Percentiles rank a stretch among this genome's conserved stretches.
Evolutionary conservation across 1,140 invertebrate genomes (phyloP).

Genomic region (Amyelois transitella): DNA sequence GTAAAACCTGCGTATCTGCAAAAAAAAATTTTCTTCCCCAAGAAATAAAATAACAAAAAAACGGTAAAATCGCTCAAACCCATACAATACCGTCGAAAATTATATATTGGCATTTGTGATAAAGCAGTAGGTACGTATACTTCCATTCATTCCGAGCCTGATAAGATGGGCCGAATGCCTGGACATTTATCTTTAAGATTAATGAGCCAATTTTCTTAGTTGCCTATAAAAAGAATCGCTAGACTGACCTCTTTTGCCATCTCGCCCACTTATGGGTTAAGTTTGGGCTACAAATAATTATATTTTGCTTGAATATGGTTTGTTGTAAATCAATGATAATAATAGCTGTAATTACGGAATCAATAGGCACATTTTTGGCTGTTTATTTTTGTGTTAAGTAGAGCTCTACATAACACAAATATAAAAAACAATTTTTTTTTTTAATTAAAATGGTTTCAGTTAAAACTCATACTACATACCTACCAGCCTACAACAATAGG

Average conservation of each 20-base stretch:
- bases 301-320: constrained; percentile 16
- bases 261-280: constrained; percentile 35
- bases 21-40: too few species aligned
- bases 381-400: too few species aligned
- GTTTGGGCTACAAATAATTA: constrained; percentile 21
- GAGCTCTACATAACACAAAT: too few species aligned
- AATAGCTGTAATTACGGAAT: not conserved
- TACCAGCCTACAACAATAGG: too few species aligned
- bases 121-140: constrained; percentile 43
- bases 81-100: constrained; percentile 22
- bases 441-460: too few species aligned
- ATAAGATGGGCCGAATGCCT: constrained; percentile 67
- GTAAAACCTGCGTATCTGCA: too few species aligned
- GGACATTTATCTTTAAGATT: constrained; percentile 73
- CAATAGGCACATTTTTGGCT: not conserved
- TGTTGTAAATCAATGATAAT: constrained; percentile 8
- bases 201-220: constrained; percentile 75
- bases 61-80: not conserved
- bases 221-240: constrained; percentile 71
- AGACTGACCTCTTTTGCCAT: constrained; percentile 43
- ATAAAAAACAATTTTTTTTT: too few species aligned
- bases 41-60: not conserved
- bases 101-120: constrained; percentile 26
- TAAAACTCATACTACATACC: too few species aligned
- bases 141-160: constrained; percentile 56